Conservation (phyloP, 2,113 vertebrate genomes). For the Aptenodytes patagonicus region DNA sequence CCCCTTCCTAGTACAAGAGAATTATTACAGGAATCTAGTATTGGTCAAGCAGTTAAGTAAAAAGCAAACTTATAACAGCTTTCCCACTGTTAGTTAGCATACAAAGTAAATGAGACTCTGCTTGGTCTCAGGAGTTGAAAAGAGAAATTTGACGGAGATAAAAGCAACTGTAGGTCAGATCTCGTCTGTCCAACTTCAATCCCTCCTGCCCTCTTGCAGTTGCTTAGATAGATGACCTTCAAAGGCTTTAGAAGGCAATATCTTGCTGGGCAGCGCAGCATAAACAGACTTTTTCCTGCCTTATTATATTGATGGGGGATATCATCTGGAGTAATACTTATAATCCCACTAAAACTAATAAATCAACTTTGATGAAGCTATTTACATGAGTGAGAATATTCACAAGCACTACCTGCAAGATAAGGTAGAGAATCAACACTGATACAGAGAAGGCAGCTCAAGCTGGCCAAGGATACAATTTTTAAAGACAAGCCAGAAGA, state of each 20-base stretch:
- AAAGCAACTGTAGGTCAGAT: not conserved
- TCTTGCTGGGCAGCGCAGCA: not conserved
- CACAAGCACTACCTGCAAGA: not conserved
- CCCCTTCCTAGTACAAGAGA: not conserved
- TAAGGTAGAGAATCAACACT: not conserved
- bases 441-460: not conserved
- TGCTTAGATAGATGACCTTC: not conserved
- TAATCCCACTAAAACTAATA: not conserved
- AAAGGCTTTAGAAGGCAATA: not conserved
- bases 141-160: not conserved
- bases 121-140: not conserved
- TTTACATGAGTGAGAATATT: not conserved
- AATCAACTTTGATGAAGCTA: not conserved
- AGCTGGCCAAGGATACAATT: not conserved
- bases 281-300: not conserved
- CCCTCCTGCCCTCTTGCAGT: not conserved
- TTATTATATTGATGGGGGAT: not conserved
- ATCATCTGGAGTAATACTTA: not conserved
- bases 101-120: not conserved
- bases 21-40: not conserved
- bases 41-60: not conserved
- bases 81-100: not conserved
- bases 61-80: not conserved
- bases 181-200: not conserved
- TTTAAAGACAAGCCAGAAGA: not conserved